A percentile compares a stretch with the other conserved stretches of the same genome.
Conservation (phyloP, 2,797 vertebrate species). For the Anas capensis region DNA sequence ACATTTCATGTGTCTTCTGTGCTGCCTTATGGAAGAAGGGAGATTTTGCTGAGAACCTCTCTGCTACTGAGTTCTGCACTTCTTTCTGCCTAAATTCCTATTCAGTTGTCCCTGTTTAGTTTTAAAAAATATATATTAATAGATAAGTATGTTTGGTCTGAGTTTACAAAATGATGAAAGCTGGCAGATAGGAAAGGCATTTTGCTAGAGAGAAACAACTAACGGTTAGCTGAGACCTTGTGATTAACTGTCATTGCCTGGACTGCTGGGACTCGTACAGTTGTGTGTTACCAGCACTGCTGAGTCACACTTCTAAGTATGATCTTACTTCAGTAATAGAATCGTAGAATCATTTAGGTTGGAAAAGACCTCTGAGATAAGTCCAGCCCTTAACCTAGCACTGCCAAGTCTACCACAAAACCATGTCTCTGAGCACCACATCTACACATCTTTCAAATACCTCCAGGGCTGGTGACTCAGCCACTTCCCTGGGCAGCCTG, state of each 20-base stretch:
- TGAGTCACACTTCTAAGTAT: neutral
- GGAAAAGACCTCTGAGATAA: no score
- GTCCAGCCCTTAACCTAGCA: no score
- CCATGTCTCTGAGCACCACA: no score
- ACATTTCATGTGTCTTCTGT: neutral
- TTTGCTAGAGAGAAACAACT: neutral
- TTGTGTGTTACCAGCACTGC: neutral
- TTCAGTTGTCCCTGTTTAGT: neutral
- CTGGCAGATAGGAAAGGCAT: neutral
- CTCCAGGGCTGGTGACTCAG: no score
- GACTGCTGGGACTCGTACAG: neutral
- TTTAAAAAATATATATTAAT: neutral
- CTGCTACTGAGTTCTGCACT: neutral
- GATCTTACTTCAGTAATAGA: rapidly evolving
- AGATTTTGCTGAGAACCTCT: neutral
- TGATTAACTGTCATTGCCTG: neutral
- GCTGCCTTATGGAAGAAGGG: rapidly evolving
- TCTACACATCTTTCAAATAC: no score
- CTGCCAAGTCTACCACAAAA: no score
- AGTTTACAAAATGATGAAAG: neutral
- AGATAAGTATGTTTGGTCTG: neutral
- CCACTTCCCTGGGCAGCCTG: no score
- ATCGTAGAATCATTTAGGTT: no score
- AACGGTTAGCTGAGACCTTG: neutral
- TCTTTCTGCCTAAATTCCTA: neutral